Base-by-base conservation (phyloP, 2,888 invertebrate species). In the Calameuta idolon region DNA sequence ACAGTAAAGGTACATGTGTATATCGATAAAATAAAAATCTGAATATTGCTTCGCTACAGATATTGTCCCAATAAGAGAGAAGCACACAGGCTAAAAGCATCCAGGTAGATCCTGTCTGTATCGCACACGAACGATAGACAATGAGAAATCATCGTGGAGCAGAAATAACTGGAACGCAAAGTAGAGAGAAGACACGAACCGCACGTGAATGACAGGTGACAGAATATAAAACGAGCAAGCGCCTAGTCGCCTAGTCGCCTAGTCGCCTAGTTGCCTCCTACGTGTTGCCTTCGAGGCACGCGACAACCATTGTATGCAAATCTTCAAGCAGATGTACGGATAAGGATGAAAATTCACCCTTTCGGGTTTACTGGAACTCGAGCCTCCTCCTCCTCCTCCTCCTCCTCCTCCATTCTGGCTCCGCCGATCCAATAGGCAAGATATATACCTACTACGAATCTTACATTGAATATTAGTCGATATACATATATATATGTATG, bases 261-360 rank as follows among this genome's bases (percentile, higher is more conserved):
- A n/a, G n/a, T n/a, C 69, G 74, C 30, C 76, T n/a, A 76, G 77
- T 77, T 79, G 55, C 81, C 85, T 84, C 84, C 83, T 86, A 86
- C 85, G 85, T 81, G 83, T 82, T 76, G 82, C 79, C 81, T 86
- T 82, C 74, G 75, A 82, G 86, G 84, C 88, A 89, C 89, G 90
- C 90, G 89, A 89, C 88, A 85, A 85, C 87, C 86, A 89, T 89
- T 89, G 88, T 90, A 90, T 90, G 89, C 86, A 88, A 91, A 90
- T 90, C 82, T 69, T 69, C 69, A 9, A 31, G 40, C 68, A 80
- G 80, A 79, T 40, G 73, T 81, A 79, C 77, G 79, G 81, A 83
- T 82, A 84, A 82, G 81, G 69, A 76, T 77, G 82, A 83, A 85
- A 85, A 84, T 83, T 83, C 79, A 78, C 82, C 73, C 34, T 75